Evolutionary conservation across 2,888 invertebrate species (phyloP).

Genomic region (Lampropteryx suffumata): DNA sequence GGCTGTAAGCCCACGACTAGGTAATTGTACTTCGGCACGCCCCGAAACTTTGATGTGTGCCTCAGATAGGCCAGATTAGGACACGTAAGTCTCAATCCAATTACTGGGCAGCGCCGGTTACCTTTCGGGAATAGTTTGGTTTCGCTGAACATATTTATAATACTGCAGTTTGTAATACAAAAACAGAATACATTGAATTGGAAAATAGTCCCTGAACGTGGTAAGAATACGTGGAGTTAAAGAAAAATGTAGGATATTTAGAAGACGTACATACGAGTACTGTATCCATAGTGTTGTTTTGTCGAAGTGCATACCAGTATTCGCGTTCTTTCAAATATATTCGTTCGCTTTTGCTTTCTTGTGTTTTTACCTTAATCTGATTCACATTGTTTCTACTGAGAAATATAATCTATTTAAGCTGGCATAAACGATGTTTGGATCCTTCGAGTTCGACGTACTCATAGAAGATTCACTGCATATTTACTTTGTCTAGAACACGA

Average conservation of each 20-base stretch:
- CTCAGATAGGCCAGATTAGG: slow-evolving; percentile 19
- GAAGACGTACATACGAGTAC: background rate
- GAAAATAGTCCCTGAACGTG: slow-evolving; percentile 10
- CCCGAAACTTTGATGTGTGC: slow-evolving; percentile 19
- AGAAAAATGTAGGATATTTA: slow-evolving; percentile 1
- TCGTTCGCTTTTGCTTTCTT: background rate
- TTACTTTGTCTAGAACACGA: slow-evolving; percentile 19
- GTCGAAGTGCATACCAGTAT: too few species aligned
- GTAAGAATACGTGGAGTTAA: background rate
- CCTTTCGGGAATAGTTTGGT: slow-evolving; percentile 18
- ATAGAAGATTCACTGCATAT: slow-evolving; percentile 19
- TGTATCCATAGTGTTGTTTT: too few species aligned
- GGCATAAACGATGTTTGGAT: slow-evolving; percentile 25
- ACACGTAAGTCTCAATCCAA: slow-evolving; percentile 25
- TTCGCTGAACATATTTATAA: slow-evolving; percentile 17
- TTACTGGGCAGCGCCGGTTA: slow-evolving; percentile 17
- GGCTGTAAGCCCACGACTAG: slow-evolving; percentile 11
- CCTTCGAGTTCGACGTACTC: slow-evolving; percentile 14
- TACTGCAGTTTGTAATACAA: slow-evolving; percentile 18
- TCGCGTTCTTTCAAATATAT: too few species aligned
- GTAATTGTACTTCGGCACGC: slow-evolving; percentile 18
- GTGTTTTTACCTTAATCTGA: too few species aligned
- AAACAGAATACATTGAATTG: slow-evolving; percentile 14
- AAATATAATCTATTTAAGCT: background rate
- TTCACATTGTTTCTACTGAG: background rate